Percentiles rank a stretch among this genome's conserved stretches.
Evolutionary conservation across 2,113 vertebrate genomes (phyloP).

Genomic region (Antidorcas marsupialis): DNA sequence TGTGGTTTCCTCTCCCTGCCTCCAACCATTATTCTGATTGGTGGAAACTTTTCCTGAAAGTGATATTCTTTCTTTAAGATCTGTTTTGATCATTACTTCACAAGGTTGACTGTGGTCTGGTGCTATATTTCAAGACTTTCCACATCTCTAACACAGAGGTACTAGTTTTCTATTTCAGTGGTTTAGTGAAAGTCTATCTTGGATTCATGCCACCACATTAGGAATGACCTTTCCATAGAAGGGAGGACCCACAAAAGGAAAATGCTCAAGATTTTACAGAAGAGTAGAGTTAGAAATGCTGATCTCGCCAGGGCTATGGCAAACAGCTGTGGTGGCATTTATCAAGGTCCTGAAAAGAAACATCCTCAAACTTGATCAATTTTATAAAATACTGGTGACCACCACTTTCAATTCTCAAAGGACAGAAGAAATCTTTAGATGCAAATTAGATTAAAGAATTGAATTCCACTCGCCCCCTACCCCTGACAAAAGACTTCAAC

Average conservation of each 20-base stretch:
- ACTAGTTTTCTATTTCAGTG: constrained; percentile 53
- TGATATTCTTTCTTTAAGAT: constrained; percentile 6
- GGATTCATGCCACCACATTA: constrained; percentile 52
- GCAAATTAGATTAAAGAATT: not conserved
- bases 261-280: not conserved
- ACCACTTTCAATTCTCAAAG: not conserved
- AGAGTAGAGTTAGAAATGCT: not conserved
- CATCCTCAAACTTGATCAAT: not conserved
- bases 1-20: not conserved
- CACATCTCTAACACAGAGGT: constrained; percentile 27
- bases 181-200: constrained; percentile 62
- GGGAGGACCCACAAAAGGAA: constrained; percentile 15
- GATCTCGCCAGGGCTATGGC: not conserved
- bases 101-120: constrained; percentile 11
- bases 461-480: accelerated
- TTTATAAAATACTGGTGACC: not conserved
- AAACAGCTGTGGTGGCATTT: not conserved
- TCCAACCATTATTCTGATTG: not conserved
- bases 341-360: not conserved
- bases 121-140: constrained; percentile 51
- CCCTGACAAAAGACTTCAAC: not conserved
- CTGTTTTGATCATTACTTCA: constrained; percentile 49
- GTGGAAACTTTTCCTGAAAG: constrained; percentile 52
- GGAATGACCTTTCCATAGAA: constrained; percentile 3
- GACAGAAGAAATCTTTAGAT: not conserved